Evolutionary conservation across 2,797 vertebrate genomes (phyloP).

Genomic region (Emydoidea blandingii): DNA sequence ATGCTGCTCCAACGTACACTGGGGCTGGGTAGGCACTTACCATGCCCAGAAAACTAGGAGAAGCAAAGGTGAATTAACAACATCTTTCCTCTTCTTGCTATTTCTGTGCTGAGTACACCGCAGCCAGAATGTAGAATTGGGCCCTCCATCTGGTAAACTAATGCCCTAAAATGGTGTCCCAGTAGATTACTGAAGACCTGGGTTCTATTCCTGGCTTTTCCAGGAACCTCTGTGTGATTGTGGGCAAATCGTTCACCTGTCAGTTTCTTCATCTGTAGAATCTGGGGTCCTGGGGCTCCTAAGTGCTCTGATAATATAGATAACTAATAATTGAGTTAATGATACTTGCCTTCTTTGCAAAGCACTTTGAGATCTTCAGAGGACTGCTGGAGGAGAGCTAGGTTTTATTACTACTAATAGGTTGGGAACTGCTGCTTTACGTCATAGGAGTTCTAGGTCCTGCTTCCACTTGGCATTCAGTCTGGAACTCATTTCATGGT

Average conservation of each 20-base stretch:
- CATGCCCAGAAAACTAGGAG: neutral
- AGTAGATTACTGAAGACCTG: neutral
- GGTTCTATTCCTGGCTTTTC: neutral
- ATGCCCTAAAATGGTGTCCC: neutral
- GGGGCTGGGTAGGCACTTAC: too few species aligned
- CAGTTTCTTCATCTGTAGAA: neutral
- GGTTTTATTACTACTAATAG: neutral
- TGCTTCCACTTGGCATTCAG: neutral
- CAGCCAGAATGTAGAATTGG: neutral
- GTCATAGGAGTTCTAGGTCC: neutral
- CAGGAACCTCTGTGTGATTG: neutral
- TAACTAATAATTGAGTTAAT: rapidly evolving
- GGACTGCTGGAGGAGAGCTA: neutral
- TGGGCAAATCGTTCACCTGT: neutral
- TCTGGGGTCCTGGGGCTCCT: neutral
- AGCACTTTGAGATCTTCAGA: neutral
- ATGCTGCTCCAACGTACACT: neutral
- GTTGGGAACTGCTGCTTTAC: neutral
- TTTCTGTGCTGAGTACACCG: neutral
- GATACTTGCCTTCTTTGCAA: neutral
- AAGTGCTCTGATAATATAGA: neutral
- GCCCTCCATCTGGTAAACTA: neutral
- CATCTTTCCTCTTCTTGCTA: neutral
- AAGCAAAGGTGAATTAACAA: neutral
- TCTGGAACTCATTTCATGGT: neutral